Evolutionary conservation across 2,113 vertebrate species (phyloP).

Genomic region (Sceloporus tristichus): DNA sequence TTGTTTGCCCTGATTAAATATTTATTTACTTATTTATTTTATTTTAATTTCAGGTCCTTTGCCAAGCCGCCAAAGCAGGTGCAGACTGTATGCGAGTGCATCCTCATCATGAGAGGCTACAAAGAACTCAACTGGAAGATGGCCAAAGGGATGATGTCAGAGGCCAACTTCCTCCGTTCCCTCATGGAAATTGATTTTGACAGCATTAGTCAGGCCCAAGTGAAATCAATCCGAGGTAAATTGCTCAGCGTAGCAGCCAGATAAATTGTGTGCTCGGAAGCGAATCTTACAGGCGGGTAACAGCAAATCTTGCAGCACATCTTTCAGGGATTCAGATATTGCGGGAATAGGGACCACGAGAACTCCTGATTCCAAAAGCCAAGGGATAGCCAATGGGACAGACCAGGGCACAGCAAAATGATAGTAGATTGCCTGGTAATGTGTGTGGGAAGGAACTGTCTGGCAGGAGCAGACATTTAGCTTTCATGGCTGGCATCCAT

Average conservation of each 20-base stretch:
- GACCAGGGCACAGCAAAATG: not conserved
- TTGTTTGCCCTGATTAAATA: not conserved
- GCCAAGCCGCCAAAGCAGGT: constrained; percentile 95
- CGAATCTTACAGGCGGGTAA: not conserved
- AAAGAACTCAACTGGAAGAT: constrained; percentile 94
- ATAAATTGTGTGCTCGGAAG: not conserved
- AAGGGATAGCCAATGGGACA: too few relatives aligned
- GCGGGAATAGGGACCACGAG: not conserved
- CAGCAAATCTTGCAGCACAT: too few relatives aligned
- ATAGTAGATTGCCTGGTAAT: not conserved
- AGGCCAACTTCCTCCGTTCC: constrained; percentile 90
- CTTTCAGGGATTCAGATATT: not conserved
- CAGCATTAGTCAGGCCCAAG: constrained; percentile 81
- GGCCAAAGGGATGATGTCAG: constrained; percentile 97
- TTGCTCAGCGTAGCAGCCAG: not conserved
- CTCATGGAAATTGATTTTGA: constrained; percentile 95
- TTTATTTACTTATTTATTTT: too few relatives aligned
- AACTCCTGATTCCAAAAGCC: not conserved
- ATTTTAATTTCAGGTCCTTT: constrained; percentile 84
- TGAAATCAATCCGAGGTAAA: constrained; percentile 89
- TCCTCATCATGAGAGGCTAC: constrained; percentile 92
- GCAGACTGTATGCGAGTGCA: constrained; percentile 93
- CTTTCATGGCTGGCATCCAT: not conserved
- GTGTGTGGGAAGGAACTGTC: not conserved
- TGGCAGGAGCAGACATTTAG: not conserved